Base-by-base conservation (phyloP, 2,888 invertebrate species). In the Acrobasis consociella region DNA sequence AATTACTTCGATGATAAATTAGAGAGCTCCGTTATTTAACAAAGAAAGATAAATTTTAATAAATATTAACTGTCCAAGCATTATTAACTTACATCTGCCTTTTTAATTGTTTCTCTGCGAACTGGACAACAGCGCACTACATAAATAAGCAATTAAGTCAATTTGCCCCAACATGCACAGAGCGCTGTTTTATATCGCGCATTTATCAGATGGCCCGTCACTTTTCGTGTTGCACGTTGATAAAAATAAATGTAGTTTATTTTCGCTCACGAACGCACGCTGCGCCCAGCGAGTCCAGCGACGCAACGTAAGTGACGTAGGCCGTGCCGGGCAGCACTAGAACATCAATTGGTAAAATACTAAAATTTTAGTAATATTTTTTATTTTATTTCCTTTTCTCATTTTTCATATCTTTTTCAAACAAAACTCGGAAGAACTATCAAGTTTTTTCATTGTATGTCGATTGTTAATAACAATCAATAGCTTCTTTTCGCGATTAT, bases 161-260 rank as follows among this genome's bases (percentile, higher is more conserved):
- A 83, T 85, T 85, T 81, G 81, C 77, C 73, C 70, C 65, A 76
- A 72, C 78, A 71, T 70, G 75, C 71, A 66, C 68, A 70, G 69
- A 68, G 71, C 66, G 70, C 69, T 71, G 71, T 78, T 82, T 79
- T 80, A 81, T 85, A 82, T 79, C 74, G 74, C 74, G 69, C 77
- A 80, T 81, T 82, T 82, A 86, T 86, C 85, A 76, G 85, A 86
- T 87, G 82, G 71, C 67, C 76, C 73, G 81, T 80, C 82, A 79
- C 76, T 75, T 73, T 75, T 72, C 67, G 73, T 72, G 64, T 71
- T 78, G 75, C 75, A 75, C 65, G 72, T 68, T 70, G 77, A 79
- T 83, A 83, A 82, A 84, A 83, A 82, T 82, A 82, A 81, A 82
- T 77, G 72, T 68, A 64, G 72, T 76, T 78, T 82, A 80, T 82